Evolutionary conservation across 2,888 invertebrate genomes (phyloP), one percentile per base, ranked within the genome.

Genomic region (Napeogenes inachia): DNA sequence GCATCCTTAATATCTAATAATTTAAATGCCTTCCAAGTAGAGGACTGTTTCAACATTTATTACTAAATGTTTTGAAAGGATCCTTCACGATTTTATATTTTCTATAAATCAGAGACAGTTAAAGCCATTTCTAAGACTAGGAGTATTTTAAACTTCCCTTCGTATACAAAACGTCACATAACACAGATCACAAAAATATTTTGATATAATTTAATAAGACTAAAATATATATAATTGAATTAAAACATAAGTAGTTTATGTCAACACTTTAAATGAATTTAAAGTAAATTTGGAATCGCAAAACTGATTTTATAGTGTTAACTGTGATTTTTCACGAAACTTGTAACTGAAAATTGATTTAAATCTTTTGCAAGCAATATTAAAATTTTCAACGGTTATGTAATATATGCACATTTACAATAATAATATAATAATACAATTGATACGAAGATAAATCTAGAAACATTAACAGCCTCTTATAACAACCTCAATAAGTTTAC

Each of bases 381-480:
- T 21, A 42, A 42, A 6, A 10, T 10, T 42, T 42, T 42, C 10
- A 42, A 42, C 8, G 42, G 2, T 42, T 42, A 6, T 38, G 38
- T 38, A 42, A 42, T 42, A 42, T 42, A 42, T 42, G 12, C 12
- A 42, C 42, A 10, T 42, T 42, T 10, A 42, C 3, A 10, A 42
- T 42, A 6, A 38, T 6, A 10, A 42, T 42, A 10, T 42, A 42
- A 42, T 6, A 42, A 42, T 42, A 42, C 42, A 42, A 42, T 42
- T 10, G 42, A 42, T 42, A 42, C 8, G 30, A 76, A 79, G 76
- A 73, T 70, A 66, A 71, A 72, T 64, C 70, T 77, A 75, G 67
- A 73, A 74, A 76, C 71, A 72, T 72, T 74, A 81, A 79, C 85
- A 87, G 84, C 86, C 86, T 87, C 84, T 74, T 77, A 69, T 76